These are phyloP conservation scores for Cercopithecus diana DNA, from an alignment of 2,797 vertebrate species.

Conservation along the genomic window DNA sequence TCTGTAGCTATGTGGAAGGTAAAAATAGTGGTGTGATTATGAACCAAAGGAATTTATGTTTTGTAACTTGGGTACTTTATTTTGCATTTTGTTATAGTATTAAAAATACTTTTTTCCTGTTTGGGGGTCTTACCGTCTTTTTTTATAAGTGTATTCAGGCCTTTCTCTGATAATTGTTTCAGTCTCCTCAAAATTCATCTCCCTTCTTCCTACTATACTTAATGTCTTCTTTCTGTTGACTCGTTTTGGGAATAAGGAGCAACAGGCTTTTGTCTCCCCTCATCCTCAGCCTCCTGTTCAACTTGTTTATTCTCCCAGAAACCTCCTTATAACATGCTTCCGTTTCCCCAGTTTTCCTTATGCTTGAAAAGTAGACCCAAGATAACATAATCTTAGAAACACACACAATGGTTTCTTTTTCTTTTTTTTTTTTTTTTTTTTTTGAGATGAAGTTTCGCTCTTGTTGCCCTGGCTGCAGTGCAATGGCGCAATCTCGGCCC, in stretches of 20 bases:
- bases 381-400: no score
- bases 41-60: slow-evolving; percentile 78
- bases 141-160: neutral
- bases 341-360: neutral
- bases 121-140: slow-evolving; percentile 43
- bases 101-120: slow-evolving; percentile 79
- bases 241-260: neutral
- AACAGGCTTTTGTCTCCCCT: neutral
- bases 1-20: slow-evolving; percentile 56
- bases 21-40: slow-evolving; percentile 51
- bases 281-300: neutral
- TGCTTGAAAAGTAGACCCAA: neutral
- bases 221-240: neutral
- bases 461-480: no score
- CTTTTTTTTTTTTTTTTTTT: no score
- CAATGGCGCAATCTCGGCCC: no score
- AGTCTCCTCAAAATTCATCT: neutral
- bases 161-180: neutral
- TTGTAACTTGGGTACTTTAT: slow-evolving; percentile 76
- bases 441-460: no score
- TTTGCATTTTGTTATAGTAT: slow-evolving; percentile 75
- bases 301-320: slow-evolving; percentile 16
- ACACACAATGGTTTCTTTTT: neutral
- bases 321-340: neutral
- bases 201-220: neutral